Evolutionary conservation across 2,113 vertebrate species (phyloP), one percentile per base, ranked within the genome.

Genomic region (Psophia crepitans): DNA sequence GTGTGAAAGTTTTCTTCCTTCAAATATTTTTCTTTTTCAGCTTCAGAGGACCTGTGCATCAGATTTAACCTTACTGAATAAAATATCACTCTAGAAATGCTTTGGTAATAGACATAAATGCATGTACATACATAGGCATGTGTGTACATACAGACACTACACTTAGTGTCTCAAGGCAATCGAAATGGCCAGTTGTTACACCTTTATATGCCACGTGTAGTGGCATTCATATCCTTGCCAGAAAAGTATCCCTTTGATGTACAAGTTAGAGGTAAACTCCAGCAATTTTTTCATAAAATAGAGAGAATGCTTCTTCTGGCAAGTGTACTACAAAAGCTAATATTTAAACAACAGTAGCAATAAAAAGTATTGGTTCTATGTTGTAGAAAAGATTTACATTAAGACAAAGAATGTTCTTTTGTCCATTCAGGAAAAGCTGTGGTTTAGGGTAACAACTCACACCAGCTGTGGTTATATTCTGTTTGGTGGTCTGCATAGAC

Each of bases 341-440:
- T 93, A 90, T 96, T 97, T 96, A 92, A 93, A 83, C 87, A 92
- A 44, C 60, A 68, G 61, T 9, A 89, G 51, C 85, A 87, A 94
- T 92, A 94, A 94, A 90, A 92, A 21, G 53, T 60, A 58, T 57
- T 74, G 33, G 30, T 76, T 87, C 69, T 90, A 44, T 68, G 28
- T 33, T 54, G 23, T 63, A n/a, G 74, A 91, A 92, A 73, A 93
- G 1, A 97, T 92, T 87, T 83, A 64, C 48, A 49, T 91, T 75
- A 70, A 93, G 76, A 89, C 90, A 92, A 86, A 56, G 10, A 49
- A 63, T 6, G 11, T 1, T 41, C 1, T 41, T 43, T 61, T 56
- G 11, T 23, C 39, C 46, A 14, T 54, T n/a, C 44, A 91, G 78
- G 69, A 89, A 86, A 65, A 81, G 5, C 22, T 79, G n/a, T 63